phyloP scores from a whole-genome alignment of 2,113 vertebrate species.

The Hippocampus mohnikei region DNA sequence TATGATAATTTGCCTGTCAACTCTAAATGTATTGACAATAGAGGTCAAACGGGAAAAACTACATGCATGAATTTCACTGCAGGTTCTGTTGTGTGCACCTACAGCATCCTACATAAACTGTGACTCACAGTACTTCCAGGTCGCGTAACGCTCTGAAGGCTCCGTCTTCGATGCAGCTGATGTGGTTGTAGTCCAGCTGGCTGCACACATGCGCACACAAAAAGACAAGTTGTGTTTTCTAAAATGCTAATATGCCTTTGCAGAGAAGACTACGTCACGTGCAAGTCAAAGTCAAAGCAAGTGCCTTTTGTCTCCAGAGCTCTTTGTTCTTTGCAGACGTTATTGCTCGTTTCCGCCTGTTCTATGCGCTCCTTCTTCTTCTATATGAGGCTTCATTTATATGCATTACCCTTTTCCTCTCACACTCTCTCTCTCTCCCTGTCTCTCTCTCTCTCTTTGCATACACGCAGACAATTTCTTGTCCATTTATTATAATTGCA shows the following conservation, averaged over 20 bases:
- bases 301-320: conserved; percentile 24
- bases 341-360: conserved; percentile 31
- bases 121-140: conserved; percentile 97
- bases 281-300: conserved; percentile 26
- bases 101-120: conserved; percentile 9
- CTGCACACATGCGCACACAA: conserved; percentile 67
- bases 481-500: conserved; percentile 61
- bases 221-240: conserved; percentile 5
- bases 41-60: conserved; percentile 41
- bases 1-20: neutral
- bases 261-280: conserved; percentile 9
- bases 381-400: conserved; percentile 57
- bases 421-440: conserved; percentile 40
- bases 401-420: conserved; percentile 36
- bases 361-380: conserved; percentile 24
- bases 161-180: conserved; percentile 96
- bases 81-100: neutral
- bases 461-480: conserved; percentile 16
- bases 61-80: conserved; percentile 7
- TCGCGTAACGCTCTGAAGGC: conserved; percentile 90
- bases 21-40: conserved; percentile 23
- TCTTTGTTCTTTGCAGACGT: conserved; percentile 34
- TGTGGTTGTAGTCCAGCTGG: conserved; percentile 98
- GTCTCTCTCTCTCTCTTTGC: conserved; percentile 85
- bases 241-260: conserved; percentile 21